Evolutionary conservation across 2,888 invertebrate genomes (phyloP).

Genomic region (Eremobia ochroleuca): DNA sequence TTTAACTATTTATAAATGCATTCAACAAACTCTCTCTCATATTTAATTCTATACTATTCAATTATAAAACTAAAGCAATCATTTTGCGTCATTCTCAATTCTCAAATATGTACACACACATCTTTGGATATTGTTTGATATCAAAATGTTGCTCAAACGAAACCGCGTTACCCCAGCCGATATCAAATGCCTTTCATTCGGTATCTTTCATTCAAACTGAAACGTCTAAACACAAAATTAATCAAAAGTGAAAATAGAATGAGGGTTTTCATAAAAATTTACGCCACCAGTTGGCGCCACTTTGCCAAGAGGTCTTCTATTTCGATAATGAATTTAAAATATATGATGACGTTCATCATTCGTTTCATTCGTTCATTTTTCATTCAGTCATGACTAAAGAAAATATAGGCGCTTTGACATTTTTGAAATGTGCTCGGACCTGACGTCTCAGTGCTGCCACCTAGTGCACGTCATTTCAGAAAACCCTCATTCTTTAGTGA

Average conservation of each 20-base stretch:
- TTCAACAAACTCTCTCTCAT: slow-evolving; percentile 14
- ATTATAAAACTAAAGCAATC: slow-evolving; percentile 19
- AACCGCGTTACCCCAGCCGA: neutral
- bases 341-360: too few relatives aligned
- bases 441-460: too few relatives aligned
- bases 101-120: slow-evolving; percentile 31
- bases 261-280: too few relatives aligned
- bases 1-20: slow-evolving; percentile 39
- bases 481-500: too few relatives aligned
- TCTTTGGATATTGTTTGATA: neutral
- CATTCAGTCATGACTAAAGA: too few relatives aligned
- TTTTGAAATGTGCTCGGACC: too few relatives aligned
- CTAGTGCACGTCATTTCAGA: too few relatives aligned
- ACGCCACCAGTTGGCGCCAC: too few relatives aligned
- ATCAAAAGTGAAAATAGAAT: neutral
- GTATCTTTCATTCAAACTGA: neutral
- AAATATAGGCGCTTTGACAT: too few relatives aligned
- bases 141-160: neutral
- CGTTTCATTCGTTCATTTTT: too few relatives aligned
- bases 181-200: neutral
- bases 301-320: too few relatives aligned
- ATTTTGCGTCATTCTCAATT: slow-evolving; percentile 20
- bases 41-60: slow-evolving; percentile 16
- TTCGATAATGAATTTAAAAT: too few relatives aligned
- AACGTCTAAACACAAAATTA: neutral